These are phyloP conservation scores for Dolichomitus sp. DNA, from an alignment of 2,888 invertebrate genomes.

Conservation along the genomic window DNA sequence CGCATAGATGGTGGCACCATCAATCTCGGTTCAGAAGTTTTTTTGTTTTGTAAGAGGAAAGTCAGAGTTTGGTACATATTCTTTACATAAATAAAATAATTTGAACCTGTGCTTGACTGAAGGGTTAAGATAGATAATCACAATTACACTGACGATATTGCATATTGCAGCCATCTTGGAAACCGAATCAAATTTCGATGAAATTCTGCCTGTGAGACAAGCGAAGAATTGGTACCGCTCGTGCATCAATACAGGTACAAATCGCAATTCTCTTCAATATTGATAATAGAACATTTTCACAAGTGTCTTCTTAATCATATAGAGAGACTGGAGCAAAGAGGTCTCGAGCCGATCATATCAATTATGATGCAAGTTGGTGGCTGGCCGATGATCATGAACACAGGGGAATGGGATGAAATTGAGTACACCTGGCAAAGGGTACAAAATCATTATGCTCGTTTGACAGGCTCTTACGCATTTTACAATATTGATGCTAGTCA, in stretches of 20 bases:
- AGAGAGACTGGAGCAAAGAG: constrained; percentile 87
- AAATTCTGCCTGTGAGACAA: constrained; percentile 61
- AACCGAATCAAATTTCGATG: constrained; percentile 43
- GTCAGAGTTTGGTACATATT: no score
- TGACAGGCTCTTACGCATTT: constrained; percentile 55
- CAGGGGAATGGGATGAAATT: constrained; percentile 51
- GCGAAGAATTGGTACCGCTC: constrained; percentile 70
- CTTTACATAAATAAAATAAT: no score
- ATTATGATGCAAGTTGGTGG: constrained; percentile 83
- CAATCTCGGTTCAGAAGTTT: no score
- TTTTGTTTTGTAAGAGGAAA: no score
- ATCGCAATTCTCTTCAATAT: background rate
- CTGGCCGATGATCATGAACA: constrained; percentile 68
- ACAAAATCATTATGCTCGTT: constrained; percentile 66
- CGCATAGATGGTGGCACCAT: no score
- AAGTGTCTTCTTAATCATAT: background rate
- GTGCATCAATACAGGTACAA: constrained; percentile 67
- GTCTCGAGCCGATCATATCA: constrained; percentile 88
- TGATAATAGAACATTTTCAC: background rate
- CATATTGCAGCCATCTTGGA: constrained; percentile 57
- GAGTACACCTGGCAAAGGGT: constrained; percentile 64
- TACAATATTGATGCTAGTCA: constrained; percentile 6
- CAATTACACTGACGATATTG: background rate
- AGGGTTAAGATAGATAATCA: background rate
- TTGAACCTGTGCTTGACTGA: no score